A percentile compares a stretch with the other conserved stretches of the same genome.
Conservation (phyloP, 2,888 invertebrate genomes). For the Pachymerium ferrugineum region DNA sequence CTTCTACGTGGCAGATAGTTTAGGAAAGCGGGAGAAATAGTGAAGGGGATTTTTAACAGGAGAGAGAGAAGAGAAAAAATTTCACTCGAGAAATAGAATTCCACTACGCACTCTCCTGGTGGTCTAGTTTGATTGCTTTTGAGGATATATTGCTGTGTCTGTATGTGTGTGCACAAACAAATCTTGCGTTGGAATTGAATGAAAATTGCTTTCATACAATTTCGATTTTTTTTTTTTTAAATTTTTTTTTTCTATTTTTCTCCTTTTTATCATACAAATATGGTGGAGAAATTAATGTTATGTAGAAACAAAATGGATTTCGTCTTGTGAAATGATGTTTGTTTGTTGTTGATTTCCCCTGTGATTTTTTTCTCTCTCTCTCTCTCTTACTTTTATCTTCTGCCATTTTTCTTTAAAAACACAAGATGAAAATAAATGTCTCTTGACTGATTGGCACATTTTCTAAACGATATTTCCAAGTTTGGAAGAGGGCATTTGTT, state of each 20-base stretch:
- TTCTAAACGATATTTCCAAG: not conserved
- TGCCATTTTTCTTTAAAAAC: no score
- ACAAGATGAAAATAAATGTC: not conserved
- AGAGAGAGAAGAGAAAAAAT: no score
- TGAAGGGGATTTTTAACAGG: not conserved
- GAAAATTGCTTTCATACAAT: slow-evolving; percentile 10
- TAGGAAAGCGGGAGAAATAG: not conserved
- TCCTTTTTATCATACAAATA: not conserved
- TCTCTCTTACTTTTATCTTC: not conserved
- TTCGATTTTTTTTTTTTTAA: not conserved
- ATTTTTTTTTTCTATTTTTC: not conserved
- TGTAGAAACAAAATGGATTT: no score
- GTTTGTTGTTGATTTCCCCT: not conserved
- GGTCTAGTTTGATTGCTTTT: not conserved
- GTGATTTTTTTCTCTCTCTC: not conserved
- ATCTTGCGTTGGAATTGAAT: not conserved
- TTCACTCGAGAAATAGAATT: not conserved
- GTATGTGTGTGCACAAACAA: not conserved
- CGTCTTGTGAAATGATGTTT: no score
- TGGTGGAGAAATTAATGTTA: not conserved
- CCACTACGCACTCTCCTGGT: not conserved
- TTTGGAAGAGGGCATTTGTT: not conserved
- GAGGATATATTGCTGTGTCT: not conserved
- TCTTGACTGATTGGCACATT: not conserved
- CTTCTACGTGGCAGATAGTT: not conserved